These are phyloP conservation scores for Prietella phreatophila DNA, from an alignment of 2,113 vertebrate species.

Conservation along the genomic window DNA sequence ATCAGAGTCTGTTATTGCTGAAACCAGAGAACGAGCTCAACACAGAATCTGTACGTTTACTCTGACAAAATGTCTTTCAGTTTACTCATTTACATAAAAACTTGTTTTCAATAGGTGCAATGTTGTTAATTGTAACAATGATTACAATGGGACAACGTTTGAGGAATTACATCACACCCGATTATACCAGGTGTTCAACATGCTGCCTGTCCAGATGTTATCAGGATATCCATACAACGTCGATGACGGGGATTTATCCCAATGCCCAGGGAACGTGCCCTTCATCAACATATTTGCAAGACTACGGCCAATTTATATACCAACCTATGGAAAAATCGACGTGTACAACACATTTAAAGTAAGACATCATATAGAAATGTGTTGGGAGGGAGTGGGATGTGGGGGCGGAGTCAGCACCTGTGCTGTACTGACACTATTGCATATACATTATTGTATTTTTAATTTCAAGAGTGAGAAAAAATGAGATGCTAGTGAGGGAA, in stretches of 20 bases:
- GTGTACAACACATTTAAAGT: conserved; percentile 70
- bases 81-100: neutral
- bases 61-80: neutral
- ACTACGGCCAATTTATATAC: neutral
- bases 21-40: conserved; percentile 64
- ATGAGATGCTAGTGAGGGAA: no score
- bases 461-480: no score
- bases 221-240: conserved; percentile 63
- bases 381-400: no score
- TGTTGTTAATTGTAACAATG: neutral
- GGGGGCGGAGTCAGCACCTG: no score
- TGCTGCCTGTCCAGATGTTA: conserved; percentile 69
- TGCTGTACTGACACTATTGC: neutral
- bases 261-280: conserved; percentile 18
- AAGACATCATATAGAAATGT: neutral
- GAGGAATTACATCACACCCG: neutral
- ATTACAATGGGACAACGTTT: neutral
- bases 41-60: conserved; percentile 61
- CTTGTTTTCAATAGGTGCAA: neutral
- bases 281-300: neutral
- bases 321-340: conserved; percentile 28
- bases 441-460: neutral
- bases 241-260: neutral
- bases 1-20: conserved; percentile 79
- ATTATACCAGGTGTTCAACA: conserved; percentile 69